These are phyloP conservation scores for Desoria tigrina DNA, from an alignment of 2,888 invertebrate genomes.

Conservation along the genomic window DNA sequence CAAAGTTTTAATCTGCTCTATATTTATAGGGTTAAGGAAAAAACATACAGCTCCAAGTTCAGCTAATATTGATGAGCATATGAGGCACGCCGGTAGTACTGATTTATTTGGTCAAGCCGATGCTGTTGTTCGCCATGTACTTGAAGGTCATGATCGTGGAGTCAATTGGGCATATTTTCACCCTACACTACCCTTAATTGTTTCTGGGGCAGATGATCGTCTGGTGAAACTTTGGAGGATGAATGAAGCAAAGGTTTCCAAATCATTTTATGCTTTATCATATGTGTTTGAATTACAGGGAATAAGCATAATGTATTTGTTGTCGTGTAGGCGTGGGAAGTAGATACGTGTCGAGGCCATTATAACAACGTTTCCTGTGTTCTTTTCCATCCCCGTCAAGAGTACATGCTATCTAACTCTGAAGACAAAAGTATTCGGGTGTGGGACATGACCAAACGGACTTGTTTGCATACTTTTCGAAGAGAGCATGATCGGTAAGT, in stretches of 20 bases:
- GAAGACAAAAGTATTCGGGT: slow-evolving; percentile 97
- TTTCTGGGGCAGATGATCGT: slow-evolving; percentile 97
- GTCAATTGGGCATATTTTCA: slow-evolving; percentile 99
- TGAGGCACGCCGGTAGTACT: slow-evolving; percentile 76
- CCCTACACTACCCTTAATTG: slow-evolving; percentile 88
- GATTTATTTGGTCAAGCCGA: slow-evolving; percentile 96
- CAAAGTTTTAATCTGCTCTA: not conserved
- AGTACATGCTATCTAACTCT: slow-evolving; percentile 92
- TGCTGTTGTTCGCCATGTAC: slow-evolving; percentile 80
- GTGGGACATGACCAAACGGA: slow-evolving; percentile 97
- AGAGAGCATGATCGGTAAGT: slow-evolving; percentile 93
- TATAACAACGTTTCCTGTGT: slow-evolving; percentile 99
- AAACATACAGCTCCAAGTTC: slow-evolving; percentile 96
- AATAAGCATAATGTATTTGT: not conserved
- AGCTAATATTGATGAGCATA: slow-evolving; percentile 74
- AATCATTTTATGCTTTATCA: slow-evolving; percentile 41
- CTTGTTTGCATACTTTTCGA: slow-evolving; percentile 86
- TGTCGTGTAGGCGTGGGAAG: slow-evolving; percentile 82
- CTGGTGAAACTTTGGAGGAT: slow-evolving; percentile 97
- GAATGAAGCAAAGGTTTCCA: slow-evolving; percentile 85
- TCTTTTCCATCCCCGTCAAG: slow-evolving; percentile 94
- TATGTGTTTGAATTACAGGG: not conserved
- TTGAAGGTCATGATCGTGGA: slow-evolving; percentile 93
- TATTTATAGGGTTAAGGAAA: slow-evolving; percentile 77
- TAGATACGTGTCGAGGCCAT: slow-evolving; percentile 98